Conservation (phyloP, 2,113 vertebrate species). For the Conger conger region DNA sequence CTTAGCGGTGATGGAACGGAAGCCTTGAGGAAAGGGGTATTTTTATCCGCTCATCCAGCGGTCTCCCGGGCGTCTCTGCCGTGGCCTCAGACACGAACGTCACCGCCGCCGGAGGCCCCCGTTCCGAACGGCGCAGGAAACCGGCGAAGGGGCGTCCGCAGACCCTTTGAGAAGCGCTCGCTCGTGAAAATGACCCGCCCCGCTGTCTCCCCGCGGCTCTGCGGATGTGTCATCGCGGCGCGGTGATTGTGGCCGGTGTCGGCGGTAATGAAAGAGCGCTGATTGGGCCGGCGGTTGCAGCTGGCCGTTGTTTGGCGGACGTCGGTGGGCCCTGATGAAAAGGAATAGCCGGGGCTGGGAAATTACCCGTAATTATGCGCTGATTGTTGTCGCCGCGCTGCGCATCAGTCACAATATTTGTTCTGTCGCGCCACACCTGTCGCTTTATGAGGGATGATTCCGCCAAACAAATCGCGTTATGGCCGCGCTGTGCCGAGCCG, state of each 20-base stretch:
- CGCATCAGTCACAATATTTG: not conserved
- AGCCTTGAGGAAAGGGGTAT: not conserved
- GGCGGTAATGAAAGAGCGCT: not conserved
- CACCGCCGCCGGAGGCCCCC: too few species aligned
- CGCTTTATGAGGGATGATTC: constrained; percentile 1
- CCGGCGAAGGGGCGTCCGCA: not conserved
- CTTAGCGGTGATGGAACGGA: not conserved
- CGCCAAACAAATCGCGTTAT: not conserved
- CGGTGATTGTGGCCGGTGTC: not conserved
- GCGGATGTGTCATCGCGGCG: not conserved
- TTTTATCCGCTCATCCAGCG: not conserved
- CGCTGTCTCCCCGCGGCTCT: not conserved
- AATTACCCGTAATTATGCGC: not conserved
- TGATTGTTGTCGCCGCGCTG: not conserved
- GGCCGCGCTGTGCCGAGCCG: not conserved
- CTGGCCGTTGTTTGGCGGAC: not conserved
- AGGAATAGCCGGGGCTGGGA: not conserved
- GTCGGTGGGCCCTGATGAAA: not conserved
- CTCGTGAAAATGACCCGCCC: not conserved
- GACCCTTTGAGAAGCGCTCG: not conserved
- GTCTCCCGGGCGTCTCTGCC: not conserved
- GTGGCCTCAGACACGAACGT: not conserved
- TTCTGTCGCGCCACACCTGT: not conserved
- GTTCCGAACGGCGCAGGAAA: not conserved
- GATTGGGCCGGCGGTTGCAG: not conserved